Conservation (phyloP, 2,797 vertebrate genomes). For the Chloroceryle amazona region DNA sequence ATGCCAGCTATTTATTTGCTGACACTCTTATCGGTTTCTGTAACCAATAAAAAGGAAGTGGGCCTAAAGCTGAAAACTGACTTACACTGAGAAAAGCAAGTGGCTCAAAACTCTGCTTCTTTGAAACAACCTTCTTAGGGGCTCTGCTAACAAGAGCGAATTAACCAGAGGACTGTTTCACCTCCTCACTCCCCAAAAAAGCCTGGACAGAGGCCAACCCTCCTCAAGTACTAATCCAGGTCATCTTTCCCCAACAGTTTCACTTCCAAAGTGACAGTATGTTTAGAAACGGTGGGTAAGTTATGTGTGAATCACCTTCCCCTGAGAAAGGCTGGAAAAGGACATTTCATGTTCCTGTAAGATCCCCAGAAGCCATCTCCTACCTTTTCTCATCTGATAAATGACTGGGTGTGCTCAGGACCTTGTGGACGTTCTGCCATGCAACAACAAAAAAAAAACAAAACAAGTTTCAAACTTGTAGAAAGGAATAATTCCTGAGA, state of each 20-base stretch:
- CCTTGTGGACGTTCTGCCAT: slow-evolving; percentile 89
- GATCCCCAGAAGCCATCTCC: slow-evolving; percentile 58
- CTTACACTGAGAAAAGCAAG: background rate
- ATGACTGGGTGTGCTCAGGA: slow-evolving; percentile 82
- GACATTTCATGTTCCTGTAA: background rate
- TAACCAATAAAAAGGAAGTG: background rate
- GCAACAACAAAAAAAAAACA: background rate
- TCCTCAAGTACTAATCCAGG: background rate
- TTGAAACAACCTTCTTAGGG: background rate
- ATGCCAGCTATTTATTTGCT: background rate
- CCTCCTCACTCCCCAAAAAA: background rate
- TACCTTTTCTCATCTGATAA: slow-evolving; percentile 84
- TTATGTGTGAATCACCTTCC: background rate
- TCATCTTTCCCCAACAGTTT: background rate
- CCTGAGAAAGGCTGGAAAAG: background rate
- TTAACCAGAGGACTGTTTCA: background rate
- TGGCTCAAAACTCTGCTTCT: background rate
- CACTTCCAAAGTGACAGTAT: background rate
- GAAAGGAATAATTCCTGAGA: slow-evolving; percentile 38
- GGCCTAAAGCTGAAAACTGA: background rate
- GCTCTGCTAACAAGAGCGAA: background rate
- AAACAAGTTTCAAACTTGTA: background rate
- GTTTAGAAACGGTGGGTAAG: background rate
- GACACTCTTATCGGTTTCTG: background rate
- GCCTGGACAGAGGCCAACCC: background rate